Percentiles rank a stretch among this genome's conserved stretches.
phyloP scores from a whole-genome alignment of 2,888 invertebrate genomes.

The Sipunculus nudus region DNA sequence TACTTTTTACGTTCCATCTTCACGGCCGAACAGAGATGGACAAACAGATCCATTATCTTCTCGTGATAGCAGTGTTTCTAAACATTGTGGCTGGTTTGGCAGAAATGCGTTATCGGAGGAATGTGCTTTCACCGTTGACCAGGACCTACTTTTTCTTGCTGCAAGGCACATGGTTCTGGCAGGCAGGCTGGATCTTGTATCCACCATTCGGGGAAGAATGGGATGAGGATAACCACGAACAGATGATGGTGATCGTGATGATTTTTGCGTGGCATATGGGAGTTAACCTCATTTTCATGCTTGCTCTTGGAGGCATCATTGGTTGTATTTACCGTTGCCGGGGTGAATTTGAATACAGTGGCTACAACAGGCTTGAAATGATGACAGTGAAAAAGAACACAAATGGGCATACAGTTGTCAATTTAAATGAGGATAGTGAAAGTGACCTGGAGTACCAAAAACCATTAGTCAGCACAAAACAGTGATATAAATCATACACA shows the following conservation, averaged over 20 bases:
- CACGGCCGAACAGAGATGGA: conserved; percentile 65
- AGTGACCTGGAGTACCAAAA: conserved; percentile 49
- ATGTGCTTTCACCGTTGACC: conserved; percentile 61
- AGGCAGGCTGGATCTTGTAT: conserved; percentile 69
- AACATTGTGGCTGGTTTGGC: conserved; percentile 56
- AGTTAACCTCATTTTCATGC: conserved; percentile 47
- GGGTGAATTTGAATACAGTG: conserved; percentile 23
- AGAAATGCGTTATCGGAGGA: conserved; percentile 64
- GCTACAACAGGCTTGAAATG: conserved; percentile 44
- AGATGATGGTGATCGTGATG: conserved; percentile 68
- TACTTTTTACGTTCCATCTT: conserved; percentile 69
- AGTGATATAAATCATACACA: too few species aligned
- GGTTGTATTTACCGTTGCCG: conserved; percentile 43
- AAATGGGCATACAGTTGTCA: conserved; percentile 49
- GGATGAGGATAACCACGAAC: conserved; percentile 61
- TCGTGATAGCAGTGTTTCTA: conserved; percentile 65
- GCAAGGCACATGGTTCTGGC: conserved; percentile 71
- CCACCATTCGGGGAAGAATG: conserved; percentile 57
- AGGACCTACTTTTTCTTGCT: conserved; percentile 66
- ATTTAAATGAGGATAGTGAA: conserved; percentile 48
- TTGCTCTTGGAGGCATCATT: conserved; percentile 49
- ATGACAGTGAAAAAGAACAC: conserved; percentile 48
- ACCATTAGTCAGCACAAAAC: conserved; percentile 19
- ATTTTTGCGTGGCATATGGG: conserved; percentile 63
- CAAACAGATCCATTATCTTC: conserved; percentile 67